Evolutionary conservation across 2,113 vertebrate genomes (phyloP).

Genomic region (Hippocampus mohnikei): DNA sequence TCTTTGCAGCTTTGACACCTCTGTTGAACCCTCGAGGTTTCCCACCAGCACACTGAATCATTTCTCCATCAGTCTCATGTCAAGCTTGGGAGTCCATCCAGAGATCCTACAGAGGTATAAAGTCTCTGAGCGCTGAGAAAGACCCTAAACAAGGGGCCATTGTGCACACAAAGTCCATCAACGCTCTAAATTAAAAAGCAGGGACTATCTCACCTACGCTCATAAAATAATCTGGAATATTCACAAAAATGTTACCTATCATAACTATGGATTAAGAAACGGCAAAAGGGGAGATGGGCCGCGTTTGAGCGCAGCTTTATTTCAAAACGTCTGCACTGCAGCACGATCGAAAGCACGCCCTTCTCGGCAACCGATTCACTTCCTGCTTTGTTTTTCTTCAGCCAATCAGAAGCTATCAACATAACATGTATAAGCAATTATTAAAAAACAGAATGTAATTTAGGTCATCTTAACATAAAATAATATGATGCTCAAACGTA

Average conservation of each 20-base stretch:
- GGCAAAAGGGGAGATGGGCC: too few species aligned
- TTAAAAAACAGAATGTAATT: too few species aligned
- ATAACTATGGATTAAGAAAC: too few species aligned
- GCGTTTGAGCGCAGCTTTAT: too few species aligned
- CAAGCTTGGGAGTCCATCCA: constrained; percentile 62
- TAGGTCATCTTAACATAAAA: too few species aligned
- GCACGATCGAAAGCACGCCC: too few species aligned
- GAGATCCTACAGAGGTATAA: constrained; percentile 43
- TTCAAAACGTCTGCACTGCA: too few species aligned
- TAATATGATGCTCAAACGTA: too few species aligned
- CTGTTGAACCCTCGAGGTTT: constrained; percentile 42
- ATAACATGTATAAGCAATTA: too few species aligned
- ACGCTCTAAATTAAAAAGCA: constrained; percentile 13
- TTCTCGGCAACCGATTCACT: too few species aligned
- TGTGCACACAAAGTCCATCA: constrained; percentile 1
- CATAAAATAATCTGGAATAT: neutral
- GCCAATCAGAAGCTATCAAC: too few species aligned
- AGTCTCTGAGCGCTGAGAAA: constrained; percentile 40
- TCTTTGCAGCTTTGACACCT: constrained; percentile 70
- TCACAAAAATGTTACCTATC: neutral
- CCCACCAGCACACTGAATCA: constrained; percentile 20
- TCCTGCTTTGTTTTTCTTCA: too few species aligned
- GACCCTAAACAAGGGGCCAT: constrained; percentile 47
- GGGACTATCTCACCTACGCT: constrained; percentile 9
- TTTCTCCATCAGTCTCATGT: constrained; percentile 54